A percentile compares a stretch with the other conserved stretches of the same genome.
These are phyloP conservation scores for Datnioides undecimradiatus DNA, from an alignment of 2,113 vertebrate species.

Conservation along the genomic window DNA sequence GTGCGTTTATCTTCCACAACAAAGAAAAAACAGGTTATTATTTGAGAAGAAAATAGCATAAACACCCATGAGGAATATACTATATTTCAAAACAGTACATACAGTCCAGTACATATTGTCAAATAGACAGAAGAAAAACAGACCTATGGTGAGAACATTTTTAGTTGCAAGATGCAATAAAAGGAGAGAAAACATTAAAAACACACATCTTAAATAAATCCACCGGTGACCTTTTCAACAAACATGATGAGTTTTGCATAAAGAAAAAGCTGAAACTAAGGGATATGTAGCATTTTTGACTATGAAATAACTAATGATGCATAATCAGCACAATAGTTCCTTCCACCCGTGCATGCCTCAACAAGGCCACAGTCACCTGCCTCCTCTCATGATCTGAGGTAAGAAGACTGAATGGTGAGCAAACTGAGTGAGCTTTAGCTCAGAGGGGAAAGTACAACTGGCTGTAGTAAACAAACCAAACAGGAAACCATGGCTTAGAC, in stretches of 20 bases:
- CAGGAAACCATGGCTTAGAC: constrained; percentile 46
- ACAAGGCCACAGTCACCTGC: constrained; percentile 54
- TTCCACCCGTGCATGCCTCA: not conserved
- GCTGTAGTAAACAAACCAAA: constrained; percentile 40
- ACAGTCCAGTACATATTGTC: not conserved
- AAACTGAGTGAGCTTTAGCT: constrained; percentile 37
- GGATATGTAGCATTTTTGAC: not conserved
- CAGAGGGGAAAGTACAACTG: constrained; percentile 30
- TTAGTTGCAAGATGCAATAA: too few relatives aligned
- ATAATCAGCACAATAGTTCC: not conserved
- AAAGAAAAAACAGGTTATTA: not conserved
- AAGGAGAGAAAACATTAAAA: not conserved
- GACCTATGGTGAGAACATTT: not conserved
- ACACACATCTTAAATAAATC: not conserved
- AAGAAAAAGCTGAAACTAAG: not conserved
- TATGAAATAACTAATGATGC: not conserved
- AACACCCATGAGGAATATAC: not conserved
- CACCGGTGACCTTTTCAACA: not conserved
- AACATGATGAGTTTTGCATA: not conserved
- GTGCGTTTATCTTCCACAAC: not conserved
- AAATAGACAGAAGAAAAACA: not conserved
- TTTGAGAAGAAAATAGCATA: not conserved
- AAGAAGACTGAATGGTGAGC: constrained; percentile 57
- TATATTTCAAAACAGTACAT: not conserved
- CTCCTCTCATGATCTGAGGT: constrained; percentile 32